phyloP scores from a whole-genome alignment of 1,140 invertebrate species.

The Thalassaphorura encarpata region DNA sequence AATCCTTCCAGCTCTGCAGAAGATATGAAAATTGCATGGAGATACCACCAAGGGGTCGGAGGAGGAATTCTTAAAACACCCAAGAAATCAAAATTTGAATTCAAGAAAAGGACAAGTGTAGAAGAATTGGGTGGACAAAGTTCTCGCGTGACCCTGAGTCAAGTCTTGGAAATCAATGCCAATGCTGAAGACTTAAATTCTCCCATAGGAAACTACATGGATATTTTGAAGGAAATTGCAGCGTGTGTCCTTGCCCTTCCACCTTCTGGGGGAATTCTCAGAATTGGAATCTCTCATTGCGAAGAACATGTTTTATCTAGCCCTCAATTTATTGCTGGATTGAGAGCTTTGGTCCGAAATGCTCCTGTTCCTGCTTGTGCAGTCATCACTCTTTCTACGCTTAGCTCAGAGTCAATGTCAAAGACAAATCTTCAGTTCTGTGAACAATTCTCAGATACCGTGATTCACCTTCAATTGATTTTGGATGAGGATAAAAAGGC shows the following conservation, averaged over 20 bases:
- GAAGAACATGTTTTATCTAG: constrained; percentile 15
- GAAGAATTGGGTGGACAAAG: constrained; percentile 7
- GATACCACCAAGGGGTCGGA: constrained; percentile 10
- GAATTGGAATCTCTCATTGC: constrained; percentile 28
- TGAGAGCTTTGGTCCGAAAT: constrained; percentile 17
- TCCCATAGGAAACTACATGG: not conserved
- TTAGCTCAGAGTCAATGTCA: not conserved
- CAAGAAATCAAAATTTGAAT: constrained; percentile 26
- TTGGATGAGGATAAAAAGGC: constrained; percentile 21
- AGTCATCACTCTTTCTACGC: constrained; percentile 21
- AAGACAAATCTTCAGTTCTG: not conserved
- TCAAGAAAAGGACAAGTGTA: constrained; percentile 17
- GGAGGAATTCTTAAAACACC: not conserved
- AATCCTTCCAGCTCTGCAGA: not conserved
- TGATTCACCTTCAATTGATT: constrained; percentile 21
- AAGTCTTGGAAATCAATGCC: not conserved
- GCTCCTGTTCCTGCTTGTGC: constrained; percentile 27
- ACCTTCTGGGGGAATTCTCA: constrained; percentile 8
- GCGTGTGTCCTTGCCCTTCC: not conserved
- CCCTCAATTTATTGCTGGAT: constrained; percentile 15
- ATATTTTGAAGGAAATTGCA: constrained; percentile 6
- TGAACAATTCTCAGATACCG: constrained; percentile 23
- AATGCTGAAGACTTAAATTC: not conserved
- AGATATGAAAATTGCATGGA: constrained; percentile 28
- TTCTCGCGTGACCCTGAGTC: not conserved